A percentile compares a stretch with the other conserved stretches of the same genome.
These are phyloP conservation scores for Hestina assimilis DNA, from an alignment of 1,140 invertebrate genomes.

Conservation along the genomic window DNA sequence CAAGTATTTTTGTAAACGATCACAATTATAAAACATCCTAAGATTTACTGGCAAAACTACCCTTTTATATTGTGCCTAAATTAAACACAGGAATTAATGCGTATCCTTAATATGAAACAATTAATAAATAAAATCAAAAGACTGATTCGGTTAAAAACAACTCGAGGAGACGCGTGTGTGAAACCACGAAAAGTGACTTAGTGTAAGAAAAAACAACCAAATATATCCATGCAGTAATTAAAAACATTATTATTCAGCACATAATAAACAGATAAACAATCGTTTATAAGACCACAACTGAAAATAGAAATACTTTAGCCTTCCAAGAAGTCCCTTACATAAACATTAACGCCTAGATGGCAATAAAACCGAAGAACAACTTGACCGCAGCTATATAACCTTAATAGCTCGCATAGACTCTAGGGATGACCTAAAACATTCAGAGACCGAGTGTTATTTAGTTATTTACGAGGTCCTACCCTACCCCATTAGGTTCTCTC, in stretches of 20 bases:
- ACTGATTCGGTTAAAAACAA: no score
- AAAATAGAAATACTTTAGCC: not conserved
- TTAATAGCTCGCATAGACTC: conserved; percentile 3
- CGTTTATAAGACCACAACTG: not conserved
- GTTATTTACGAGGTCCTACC: conserved; percentile 4
- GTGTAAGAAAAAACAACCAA: not conserved
- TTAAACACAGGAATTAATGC: no score
- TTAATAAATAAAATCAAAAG: no score
- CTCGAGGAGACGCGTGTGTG: no score
- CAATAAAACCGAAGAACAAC: not conserved
- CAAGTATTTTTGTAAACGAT: no score
- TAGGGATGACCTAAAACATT: conserved; percentile 5
- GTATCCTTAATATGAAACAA: no score
- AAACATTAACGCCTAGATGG: conserved; percentile 1
- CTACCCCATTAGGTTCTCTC: not conserved
- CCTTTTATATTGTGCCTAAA: no score
- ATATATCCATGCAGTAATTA: not conserved
- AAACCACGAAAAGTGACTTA: no score
- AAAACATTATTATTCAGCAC: not conserved
- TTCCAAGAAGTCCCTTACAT: conserved; percentile 5
- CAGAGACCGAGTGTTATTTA: conserved; percentile 8
- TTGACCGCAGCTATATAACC: conserved; percentile 4
- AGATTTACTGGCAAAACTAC: no score
- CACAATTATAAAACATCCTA: no score
- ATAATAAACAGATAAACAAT: not conserved